phyloP scores from a whole-genome alignment of 2,797 vertebrate species.

The Siniperca obscura region DNA sequence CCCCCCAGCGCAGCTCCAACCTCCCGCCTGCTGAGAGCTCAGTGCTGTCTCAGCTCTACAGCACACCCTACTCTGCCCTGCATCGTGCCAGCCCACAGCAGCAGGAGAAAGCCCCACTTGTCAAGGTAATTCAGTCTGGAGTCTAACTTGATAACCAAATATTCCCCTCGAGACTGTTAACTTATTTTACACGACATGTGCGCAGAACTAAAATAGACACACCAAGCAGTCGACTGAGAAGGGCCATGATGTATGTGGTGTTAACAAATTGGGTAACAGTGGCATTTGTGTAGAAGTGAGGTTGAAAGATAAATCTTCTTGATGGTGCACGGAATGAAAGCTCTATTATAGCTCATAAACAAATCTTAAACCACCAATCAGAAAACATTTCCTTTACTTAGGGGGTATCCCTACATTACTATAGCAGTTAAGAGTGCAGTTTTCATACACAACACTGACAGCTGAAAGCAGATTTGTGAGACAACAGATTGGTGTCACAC shows the following conservation, averaged over 20 bases:
- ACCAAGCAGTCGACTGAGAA: slow-evolving; percentile 20
- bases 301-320: slow-evolving; percentile 57
- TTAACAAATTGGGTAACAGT: slow-evolving; percentile 46
- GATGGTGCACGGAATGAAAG: slow-evolving; percentile 34
- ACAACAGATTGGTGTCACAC: slow-evolving; percentile 31
- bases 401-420: background rate
- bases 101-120: slow-evolving; percentile 83
- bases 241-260: slow-evolving; percentile 28
- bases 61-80: slow-evolving; percentile 82
- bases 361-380: slow-evolving; percentile 23
- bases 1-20: slow-evolving; percentile 76
- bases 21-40: slow-evolving; percentile 70
- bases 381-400: slow-evolving; percentile 7
- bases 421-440: background rate
- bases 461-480: slow-evolving; percentile 20
- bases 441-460: slow-evolving; percentile 23
- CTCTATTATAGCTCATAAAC: slow-evolving; percentile 36
- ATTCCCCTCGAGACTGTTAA: slow-evolving; percentile 60
- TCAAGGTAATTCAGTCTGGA: slow-evolving; percentile 82
- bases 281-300: slow-evolving; percentile 33
- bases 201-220: slow-evolving; percentile 66
- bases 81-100: slow-evolving; percentile 62
- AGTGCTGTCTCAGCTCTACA: slow-evolving; percentile 83
- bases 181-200: slow-evolving; percentile 69
- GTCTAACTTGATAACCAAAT: slow-evolving; percentile 64